These are phyloP conservation scores for Atta cephalotes DNA, from an alignment of 1,140 invertebrate species.

Conservation along the genomic window DNA sequence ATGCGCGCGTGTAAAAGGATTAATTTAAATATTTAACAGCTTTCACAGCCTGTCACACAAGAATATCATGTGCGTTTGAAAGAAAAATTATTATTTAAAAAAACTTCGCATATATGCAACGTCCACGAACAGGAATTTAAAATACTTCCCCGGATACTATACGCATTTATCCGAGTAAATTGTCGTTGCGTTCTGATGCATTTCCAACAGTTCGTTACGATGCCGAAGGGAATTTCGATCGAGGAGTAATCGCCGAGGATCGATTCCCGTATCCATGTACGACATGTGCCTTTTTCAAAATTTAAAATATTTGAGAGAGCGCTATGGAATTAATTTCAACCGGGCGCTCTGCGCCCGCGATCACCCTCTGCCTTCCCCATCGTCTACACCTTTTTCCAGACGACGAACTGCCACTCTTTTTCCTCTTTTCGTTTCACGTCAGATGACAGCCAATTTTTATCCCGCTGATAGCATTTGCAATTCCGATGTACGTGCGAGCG, in stretches of 20 bases:
- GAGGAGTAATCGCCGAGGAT: constrained; percentile 15
- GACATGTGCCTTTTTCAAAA: constrained; percentile 20
- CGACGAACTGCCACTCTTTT: constrained; percentile 17
- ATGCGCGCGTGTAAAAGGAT: constrained; percentile 22
- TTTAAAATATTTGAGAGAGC: constrained; percentile 25
- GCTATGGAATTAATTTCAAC: constrained; percentile 31
- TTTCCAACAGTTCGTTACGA: background rate
- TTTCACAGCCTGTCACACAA: constrained; percentile 9
- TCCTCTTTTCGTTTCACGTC: constrained; percentile 74
- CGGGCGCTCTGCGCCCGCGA: background rate
- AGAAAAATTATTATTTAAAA: constrained; percentile 38
- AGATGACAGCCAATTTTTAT: constrained; percentile 86
- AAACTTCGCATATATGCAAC: background rate
- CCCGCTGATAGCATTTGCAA: constrained; percentile 85
- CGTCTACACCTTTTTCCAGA: background rate
- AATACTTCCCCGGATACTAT: background rate
- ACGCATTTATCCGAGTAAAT: constrained; percentile 9
- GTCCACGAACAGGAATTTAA: background rate
- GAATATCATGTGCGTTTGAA: constrained; percentile 19
- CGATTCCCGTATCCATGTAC: constrained; percentile 6
- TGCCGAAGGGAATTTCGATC: background rate
- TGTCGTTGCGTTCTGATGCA: background rate
- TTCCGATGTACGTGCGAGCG: constrained; percentile 77
- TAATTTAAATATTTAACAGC: constrained; percentile 43
- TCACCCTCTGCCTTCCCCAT: background rate